Conservation (phyloP, 2,113 vertebrate genomes). For the Ammodytes marinus region DNA sequence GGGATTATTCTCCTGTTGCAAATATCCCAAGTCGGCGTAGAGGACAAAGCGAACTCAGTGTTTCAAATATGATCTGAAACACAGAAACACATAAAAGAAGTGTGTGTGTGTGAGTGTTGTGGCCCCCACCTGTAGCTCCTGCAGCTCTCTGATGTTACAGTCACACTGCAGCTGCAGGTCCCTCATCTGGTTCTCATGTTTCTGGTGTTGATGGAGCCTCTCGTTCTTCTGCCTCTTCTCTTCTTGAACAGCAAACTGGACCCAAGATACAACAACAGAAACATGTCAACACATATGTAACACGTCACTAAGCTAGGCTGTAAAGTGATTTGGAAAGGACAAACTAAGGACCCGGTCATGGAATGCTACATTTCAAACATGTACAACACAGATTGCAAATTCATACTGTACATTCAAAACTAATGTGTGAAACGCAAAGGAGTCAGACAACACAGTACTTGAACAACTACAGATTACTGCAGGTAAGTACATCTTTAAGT, state of each 20-base stretch:
- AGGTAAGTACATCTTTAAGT: neutral
- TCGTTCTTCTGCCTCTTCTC: constrained; percentile 99
- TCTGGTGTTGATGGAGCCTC: constrained; percentile 96
- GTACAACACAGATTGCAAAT: neutral
- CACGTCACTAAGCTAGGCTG: neutral
- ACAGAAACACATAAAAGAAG: neutral
- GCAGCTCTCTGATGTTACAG: constrained; percentile 95
- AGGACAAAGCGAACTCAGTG: neutral
- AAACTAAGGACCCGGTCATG: neutral
- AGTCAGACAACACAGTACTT: neutral
- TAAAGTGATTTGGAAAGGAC: neutral
- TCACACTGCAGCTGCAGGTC: constrained; percentile 98
- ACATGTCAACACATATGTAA: constrained; percentile 21
- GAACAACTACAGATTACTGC: neutral
- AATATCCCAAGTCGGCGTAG: neutral
- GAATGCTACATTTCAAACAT: neutral
- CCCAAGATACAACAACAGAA: constrained; percentile 15
- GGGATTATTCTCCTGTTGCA: neutral
- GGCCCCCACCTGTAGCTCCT: constrained; percentile 92
- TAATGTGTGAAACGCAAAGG: too few species aligned
- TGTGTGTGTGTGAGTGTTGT: neutral
- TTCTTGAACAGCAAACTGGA: constrained; percentile 94
- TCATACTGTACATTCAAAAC: neutral
- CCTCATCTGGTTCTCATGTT: constrained; percentile 99
- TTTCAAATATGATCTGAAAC: neutral